A percentile compares a stretch with the other conserved stretches of the same genome.
These are phyloP conservation scores for Sebastes miniatus DNA, from an alignment of 2,797 vertebrate species.

Conservation along the genomic window DNA sequence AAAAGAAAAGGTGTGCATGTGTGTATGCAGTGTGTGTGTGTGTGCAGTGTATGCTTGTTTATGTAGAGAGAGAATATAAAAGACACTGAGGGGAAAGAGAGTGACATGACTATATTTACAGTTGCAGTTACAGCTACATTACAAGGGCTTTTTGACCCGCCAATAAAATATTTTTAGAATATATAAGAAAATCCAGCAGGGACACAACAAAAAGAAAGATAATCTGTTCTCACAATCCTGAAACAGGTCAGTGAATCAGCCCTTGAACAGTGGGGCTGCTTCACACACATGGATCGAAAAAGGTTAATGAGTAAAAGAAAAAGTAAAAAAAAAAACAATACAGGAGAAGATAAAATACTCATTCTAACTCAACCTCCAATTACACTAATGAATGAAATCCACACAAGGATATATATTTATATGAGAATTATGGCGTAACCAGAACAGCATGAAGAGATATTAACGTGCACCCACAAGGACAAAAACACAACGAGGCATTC, in stretches of 20 bases:
- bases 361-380: conserved; percentile 13
- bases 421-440: conserved; percentile 11
- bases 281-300: not conserved
- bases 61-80: not conserved
- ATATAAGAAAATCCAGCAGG: not conserved
- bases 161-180: not conserved
- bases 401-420: conserved; percentile 16
- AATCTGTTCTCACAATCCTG: not conserved
- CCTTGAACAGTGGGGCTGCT: not conserved
- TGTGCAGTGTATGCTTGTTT: not conserved
- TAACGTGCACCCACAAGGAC: conserved; percentile 2
- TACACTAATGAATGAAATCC: conserved; percentile 35
- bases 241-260: not conserved
- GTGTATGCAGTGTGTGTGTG: conserved; percentile 8
- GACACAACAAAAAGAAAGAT: not conserved
- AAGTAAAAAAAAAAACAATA: conserved; percentile 10
- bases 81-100: not conserved
- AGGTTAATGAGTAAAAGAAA: conserved; percentile 21
- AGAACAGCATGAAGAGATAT: not conserved
- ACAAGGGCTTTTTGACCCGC: not conserved
- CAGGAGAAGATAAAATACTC: not conserved
- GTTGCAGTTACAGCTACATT: not conserved
- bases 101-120: not conserved
- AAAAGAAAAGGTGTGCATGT: conserved; percentile 82
- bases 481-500: not conserved